Evolutionary conservation across 1,140 invertebrate species (phyloP).

Genomic region (Meteorus sp.): DNA sequence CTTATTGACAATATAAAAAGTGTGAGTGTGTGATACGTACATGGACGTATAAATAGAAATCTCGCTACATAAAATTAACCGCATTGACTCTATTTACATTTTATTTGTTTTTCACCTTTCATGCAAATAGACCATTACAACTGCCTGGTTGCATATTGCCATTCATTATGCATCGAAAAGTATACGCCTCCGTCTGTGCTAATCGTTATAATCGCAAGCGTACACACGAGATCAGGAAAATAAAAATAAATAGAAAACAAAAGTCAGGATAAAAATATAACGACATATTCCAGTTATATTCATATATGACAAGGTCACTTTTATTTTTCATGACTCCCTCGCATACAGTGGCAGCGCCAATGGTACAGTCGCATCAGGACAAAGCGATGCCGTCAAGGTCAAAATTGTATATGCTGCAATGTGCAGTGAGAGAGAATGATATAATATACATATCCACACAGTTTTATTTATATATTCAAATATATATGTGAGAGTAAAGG

Average conservation of each 20-base stretch:
- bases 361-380: no score
- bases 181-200: no score
- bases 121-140: not conserved
- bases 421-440: not conserved
- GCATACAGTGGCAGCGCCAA: no score
- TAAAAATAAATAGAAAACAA: no score
- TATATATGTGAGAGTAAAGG: not conserved
- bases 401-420: not conserved
- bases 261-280: not conserved
- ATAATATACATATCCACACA: not conserved
- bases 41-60: no score
- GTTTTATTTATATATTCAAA: no score
- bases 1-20: no score
- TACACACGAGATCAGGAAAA: not conserved
- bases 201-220: constrained; percentile 26
- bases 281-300: not conserved
- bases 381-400: no score
- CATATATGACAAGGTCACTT: no score
- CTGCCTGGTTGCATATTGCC: not conserved
- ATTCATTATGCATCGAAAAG: constrained; percentile 32
- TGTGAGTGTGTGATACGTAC: no score
- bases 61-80: no score
- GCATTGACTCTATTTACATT: not conserved
- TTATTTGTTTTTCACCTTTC: constrained; percentile 21
- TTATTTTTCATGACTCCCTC: no score